Conservation (phyloP, 2,888 invertebrate species). For the Oligia fasciuncula region DNA sequence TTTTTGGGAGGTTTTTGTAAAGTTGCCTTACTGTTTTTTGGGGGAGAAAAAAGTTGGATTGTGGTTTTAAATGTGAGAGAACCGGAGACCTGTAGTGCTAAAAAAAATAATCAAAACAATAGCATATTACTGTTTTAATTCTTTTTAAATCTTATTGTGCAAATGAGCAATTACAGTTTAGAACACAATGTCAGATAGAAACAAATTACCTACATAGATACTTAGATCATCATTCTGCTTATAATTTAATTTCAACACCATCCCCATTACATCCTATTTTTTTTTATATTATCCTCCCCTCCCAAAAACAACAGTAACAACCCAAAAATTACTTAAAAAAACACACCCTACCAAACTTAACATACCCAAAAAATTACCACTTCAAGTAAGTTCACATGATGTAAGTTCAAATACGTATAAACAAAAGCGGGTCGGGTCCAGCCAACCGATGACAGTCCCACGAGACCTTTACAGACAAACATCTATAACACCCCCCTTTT, state of each 20-base stretch:
- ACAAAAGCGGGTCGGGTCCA: slow-evolving; percentile 80
- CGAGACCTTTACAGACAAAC: slow-evolving; percentile 70
- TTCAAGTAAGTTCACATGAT: slow-evolving; percentile 70
- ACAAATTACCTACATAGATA: too few relatives aligned
- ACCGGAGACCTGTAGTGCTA: too few relatives aligned
- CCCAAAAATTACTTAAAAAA: slow-evolving; percentile 21
- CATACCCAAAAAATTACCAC: slow-evolving; percentile 67
- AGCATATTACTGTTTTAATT: too few relatives aligned
- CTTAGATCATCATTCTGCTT: background rate
- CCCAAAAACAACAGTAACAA: background rate
- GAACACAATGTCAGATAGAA: too few relatives aligned
- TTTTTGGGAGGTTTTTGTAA: slow-evolving; percentile 24
- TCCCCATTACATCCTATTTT: background rate
- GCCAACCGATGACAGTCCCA: slow-evolving; percentile 72
- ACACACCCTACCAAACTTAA: slow-evolving; percentile 13
- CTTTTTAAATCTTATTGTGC: too few relatives aligned
- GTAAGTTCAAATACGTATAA: slow-evolving; percentile 82
- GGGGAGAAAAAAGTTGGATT: background rate
- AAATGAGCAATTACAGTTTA: too few relatives aligned
- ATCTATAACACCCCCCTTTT: slow-evolving; percentile 65
- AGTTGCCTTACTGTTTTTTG: background rate
- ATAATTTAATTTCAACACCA: background rate
- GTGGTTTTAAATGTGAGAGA: background rate
- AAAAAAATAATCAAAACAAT: too few relatives aligned
- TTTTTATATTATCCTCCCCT: too few relatives aligned